Percentiles rank a stretch among this genome's conserved stretches.
Conservation (phyloP, 2,888 invertebrate genomes). For the Teleogryllus oceanicus region DNA sequence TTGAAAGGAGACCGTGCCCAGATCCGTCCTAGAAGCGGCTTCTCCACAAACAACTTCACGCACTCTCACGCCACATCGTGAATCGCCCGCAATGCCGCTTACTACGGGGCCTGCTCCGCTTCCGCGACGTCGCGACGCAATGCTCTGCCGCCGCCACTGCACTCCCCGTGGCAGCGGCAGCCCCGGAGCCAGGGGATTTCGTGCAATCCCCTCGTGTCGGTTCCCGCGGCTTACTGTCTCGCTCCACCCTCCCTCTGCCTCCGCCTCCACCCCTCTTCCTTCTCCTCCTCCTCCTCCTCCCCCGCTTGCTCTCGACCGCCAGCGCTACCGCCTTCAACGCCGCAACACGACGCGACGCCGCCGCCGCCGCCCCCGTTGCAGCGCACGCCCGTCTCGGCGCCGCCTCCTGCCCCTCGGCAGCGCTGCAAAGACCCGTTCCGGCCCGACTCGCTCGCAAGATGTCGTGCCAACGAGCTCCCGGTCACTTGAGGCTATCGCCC, state of each 20-base stretch:
- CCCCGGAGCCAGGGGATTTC: neutral
- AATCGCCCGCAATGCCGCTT: too few species aligned
- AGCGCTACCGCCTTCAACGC: neutral
- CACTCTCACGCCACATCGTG: too few species aligned
- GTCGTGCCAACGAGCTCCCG: neutral
- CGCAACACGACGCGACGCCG: neutral
- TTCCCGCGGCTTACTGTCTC: neutral
- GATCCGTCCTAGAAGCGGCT: too few species aligned
- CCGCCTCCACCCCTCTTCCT: neutral
- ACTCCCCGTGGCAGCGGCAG: neutral
- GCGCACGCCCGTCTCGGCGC: too few species aligned
- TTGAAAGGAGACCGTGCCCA: too few species aligned
- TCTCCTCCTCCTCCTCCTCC: neutral
- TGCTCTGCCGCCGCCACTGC: too few species aligned
- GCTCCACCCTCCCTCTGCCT: neutral
- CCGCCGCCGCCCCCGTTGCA: too few species aligned
- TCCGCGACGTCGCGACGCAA: too few species aligned
- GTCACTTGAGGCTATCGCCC: neutral
- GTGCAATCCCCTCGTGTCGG: slow-evolving; percentile 7
- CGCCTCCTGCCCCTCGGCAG: too few species aligned
- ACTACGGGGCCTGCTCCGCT: too few species aligned
- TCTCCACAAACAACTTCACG: too few species aligned
- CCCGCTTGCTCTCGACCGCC: neutral
- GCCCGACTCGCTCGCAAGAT: neutral
- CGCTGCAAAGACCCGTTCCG: neutral